Evolutionary conservation across 2,888 invertebrate genomes (phyloP).

Genomic region (Merodon equestris): DNA sequence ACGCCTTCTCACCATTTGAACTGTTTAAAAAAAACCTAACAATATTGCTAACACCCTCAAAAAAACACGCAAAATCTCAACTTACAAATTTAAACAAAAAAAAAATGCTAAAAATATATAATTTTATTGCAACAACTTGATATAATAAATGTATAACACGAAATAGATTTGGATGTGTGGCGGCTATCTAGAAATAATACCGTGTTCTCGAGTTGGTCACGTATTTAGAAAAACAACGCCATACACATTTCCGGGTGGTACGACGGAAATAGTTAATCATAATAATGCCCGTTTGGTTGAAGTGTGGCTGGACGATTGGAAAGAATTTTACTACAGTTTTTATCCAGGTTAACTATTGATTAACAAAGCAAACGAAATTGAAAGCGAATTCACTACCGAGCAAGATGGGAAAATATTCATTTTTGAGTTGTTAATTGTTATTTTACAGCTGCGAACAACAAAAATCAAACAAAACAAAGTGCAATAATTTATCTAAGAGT

Average conservation of each 20-base stretch:
- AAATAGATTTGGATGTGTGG: constrained; percentile 98
- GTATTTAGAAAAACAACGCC: constrained; percentile 99
- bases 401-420: too few species aligned
- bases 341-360: constrained; percentile 89
- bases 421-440: too few species aligned
- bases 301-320: constrained; percentile 99
- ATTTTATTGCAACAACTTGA: constrained; percentile 39
- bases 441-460: too few species aligned
- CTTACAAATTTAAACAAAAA: constrained; percentile 32
- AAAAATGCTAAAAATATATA: constrained; percentile 35
- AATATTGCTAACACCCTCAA: constrained; percentile 52
- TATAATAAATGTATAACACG: constrained; percentile 21
- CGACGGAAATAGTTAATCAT: constrained; percentile 97
- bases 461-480: too few species aligned
- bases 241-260: constrained; percentile 98
- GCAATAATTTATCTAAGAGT: too few species aligned
- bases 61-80: constrained; percentile 29
- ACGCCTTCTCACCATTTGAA: constrained; percentile 61
- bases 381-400: constrained; percentile 33
- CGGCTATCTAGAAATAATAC: constrained; percentile 94
- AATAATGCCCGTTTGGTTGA: constrained; percentile 99
- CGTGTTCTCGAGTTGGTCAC: constrained; percentile 97
- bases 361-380: constrained; percentile 25
- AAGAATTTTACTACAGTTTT: constrained; percentile 99
- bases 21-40: constrained; percentile 49